Percentiles rank a stretch among this genome's conserved stretches.
phyloP scores from a whole-genome alignment of 2,113 vertebrate genomes.

The Eolophus roseicapilla region DNA sequence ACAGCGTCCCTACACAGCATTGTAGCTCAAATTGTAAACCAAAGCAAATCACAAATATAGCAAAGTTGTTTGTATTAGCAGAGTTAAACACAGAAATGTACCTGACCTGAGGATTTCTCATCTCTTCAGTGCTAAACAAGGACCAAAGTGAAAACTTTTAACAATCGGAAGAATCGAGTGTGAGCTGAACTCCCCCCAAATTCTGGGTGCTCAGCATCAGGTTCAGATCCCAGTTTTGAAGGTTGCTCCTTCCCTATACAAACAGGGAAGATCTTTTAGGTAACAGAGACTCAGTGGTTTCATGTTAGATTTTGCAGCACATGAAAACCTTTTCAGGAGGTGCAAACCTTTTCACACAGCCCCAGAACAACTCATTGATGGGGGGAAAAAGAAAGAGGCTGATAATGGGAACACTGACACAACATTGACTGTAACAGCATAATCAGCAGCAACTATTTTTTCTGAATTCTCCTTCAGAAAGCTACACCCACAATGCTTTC shows the following conservation, averaged over 20 bases:
- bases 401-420: constrained; percentile 59
- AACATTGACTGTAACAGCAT: constrained; percentile 46
- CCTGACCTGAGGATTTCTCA: background rate
- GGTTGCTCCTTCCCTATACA: background rate
- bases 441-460: constrained; percentile 24
- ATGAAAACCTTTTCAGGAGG: background rate
- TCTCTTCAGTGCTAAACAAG: background rate
- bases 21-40: accelerated
- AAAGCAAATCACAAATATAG: background rate
- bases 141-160: background rate
- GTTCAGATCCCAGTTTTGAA: background rate
- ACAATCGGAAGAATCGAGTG: accelerated
- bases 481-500: constrained; percentile 48
- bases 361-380: background rate
- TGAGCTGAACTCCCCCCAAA: background rate
- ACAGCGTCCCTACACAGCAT: accelerated
- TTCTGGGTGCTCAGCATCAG: background rate
- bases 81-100: background rate
- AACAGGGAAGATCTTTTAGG: background rate
- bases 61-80: background rate
- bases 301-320: background rate
- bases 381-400: background rate
- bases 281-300: background rate
- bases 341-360: background rate
- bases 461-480: constrained; percentile 26